Evolutionary conservation across 1,140 invertebrate genomes (phyloP).

Genomic region (Pachyrhynchus sulphureomaculatus): DNA sequence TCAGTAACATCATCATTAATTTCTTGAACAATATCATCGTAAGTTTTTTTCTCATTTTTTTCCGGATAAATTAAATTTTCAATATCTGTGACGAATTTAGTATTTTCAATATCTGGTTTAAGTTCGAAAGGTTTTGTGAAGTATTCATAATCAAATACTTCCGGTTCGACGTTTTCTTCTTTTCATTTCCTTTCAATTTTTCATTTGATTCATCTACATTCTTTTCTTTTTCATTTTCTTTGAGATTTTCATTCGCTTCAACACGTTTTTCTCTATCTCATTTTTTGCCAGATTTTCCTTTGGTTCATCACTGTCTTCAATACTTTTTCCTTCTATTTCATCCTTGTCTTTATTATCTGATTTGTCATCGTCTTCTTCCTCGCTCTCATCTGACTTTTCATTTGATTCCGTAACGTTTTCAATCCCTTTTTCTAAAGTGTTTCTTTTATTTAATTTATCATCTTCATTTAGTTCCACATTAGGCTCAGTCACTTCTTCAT

Average conservation of each 20-base stretch:
- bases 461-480: not conserved
- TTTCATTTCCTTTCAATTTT: not conserved
- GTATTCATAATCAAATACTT: not conserved
- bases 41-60: not conserved
- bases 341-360: not conserved
- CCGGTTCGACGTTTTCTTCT: not conserved
- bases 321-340: too few species aligned
- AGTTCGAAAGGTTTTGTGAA: slow-evolving; percentile 9
- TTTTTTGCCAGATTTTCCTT: too few species aligned
- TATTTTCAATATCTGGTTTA: slow-evolving; percentile 15
- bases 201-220: too few species aligned
- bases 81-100: slow-evolving; percentile 14
- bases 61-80: slow-evolving; percentile 17
- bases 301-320: too few species aligned
- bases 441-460: not conserved
- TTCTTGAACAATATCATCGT: not conserved
- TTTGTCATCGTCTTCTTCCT: not conserved
- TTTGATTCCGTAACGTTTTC: slow-evolving; percentile 10
- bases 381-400: not conserved
- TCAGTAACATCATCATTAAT: too few species aligned
- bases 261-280: too few species aligned
- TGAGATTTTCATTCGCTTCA: too few species aligned
- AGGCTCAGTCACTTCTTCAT: not conserved
- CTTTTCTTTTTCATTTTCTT: too few species aligned
- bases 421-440: slow-evolving; percentile 16